A percentile compares a stretch with the other conserved stretches of the same genome.
These are phyloP conservation scores for Phacellophora camtschatica DNA, from an alignment of 30 jellyfish, hydroid and myxozoan species.

Conservation along the genomic window DNA sequence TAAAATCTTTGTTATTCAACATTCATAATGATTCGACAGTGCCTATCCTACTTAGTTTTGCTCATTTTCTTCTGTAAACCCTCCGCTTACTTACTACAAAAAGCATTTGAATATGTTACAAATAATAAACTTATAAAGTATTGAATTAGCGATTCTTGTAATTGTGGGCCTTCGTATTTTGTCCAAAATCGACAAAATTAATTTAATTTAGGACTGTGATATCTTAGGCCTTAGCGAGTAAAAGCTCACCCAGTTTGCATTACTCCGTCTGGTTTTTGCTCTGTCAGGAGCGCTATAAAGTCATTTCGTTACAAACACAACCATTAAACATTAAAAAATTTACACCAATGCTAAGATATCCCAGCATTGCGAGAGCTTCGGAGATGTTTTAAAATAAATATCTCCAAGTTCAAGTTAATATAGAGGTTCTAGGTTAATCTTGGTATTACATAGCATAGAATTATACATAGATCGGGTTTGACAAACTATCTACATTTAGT, in stretches of 20 bases:
- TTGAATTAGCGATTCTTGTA: no score
- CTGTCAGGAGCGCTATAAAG: not conserved
- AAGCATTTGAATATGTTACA: no score
- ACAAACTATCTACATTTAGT: conserved; percentile 13
- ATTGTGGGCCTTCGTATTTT: no score
- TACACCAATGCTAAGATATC: conserved; percentile 47
- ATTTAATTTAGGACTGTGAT: no score
- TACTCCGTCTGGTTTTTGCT: not conserved
- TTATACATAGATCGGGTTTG: not conserved
- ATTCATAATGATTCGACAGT: no score
- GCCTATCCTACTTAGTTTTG: no score
- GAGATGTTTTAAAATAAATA: conserved; percentile 43
- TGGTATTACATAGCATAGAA: conserved; percentile 21
- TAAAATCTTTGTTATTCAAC: no score
- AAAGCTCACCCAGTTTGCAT: not conserved
- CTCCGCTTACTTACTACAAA: no score
- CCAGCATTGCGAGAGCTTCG: conserved; percentile 51
- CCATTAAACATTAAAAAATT: conserved; percentile 47
- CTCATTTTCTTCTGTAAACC: no score
- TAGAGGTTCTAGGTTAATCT: not conserved
- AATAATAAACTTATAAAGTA: no score
- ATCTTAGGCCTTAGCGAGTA: not conserved
- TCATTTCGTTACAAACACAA: conserved; percentile 48
- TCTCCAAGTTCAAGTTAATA: conserved; percentile 21
- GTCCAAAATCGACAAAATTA: no score